Evolutionary conservation across 2,888 invertebrate species (phyloP), one percentile per base, ranked within the genome.

Genomic region (Operophtera brumata): DNA sequence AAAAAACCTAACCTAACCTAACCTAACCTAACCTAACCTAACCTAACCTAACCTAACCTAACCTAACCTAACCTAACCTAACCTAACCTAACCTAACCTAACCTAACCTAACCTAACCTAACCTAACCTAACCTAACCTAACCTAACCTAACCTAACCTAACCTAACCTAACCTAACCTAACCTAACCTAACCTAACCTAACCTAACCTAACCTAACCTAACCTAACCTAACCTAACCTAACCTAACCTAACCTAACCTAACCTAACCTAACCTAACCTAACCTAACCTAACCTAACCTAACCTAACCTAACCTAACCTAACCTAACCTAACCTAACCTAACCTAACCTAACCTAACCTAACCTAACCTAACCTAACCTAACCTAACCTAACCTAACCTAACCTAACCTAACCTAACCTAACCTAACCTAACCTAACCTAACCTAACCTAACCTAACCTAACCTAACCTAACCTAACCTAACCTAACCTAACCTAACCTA

Each of bases 61-160:
- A 61, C 58, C 61, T 58, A 56, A 61, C 57, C 61, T 58, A 58
- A 58, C 61, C 61, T 58, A 58, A 61, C 58, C 61, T 59, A 57
- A 61, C 61, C 61, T 58, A 58, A 61, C 58, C 50, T 51, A 51
- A 51, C 50, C 50, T 51, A 51, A 51, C 50, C 50, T 51, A 51
- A 51, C 50, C 59, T 57, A 54, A 60, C 56, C 59, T 51, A 54
- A 60, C 56, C 59, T 51, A 54, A 56, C 56, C 56, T 54, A 54
- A 59, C 52, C 54, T 52, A 54, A 56, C 54, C 56, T 47, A 53
- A 61, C 57, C 61, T 55, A 39, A 57, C 41, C 48, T 42, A 48
- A 50, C 50, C 50, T 50, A 50, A 50, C 50, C 50, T 50, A 50
- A 50, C 50, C 50, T 45, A 43, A 51, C 61, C 61, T 54, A 59